A percentile compares a stretch with the other conserved stretches of the same genome.
Conservation (phyloP, 2,797 vertebrate genomes). For the Helicolenus hilgendorfi region DNA sequence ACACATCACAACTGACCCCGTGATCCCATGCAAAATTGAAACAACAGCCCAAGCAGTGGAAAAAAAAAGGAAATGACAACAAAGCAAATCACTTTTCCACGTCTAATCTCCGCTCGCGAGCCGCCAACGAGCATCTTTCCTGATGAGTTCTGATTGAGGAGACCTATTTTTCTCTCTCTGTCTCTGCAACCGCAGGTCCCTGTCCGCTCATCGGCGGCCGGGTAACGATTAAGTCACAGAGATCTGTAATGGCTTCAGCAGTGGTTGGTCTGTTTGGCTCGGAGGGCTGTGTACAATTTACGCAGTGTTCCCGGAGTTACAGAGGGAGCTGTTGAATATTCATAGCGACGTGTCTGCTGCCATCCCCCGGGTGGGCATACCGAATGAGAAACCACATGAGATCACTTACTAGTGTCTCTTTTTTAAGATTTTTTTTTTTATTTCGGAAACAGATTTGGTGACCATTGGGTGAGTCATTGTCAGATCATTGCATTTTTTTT, state of each 20-base stretch:
- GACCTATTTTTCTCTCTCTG: conserved; percentile 18
- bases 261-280: conserved; percentile 64
- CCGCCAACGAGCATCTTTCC: conserved; percentile 24
- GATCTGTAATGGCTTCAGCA: conserved; percentile 74
- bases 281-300: conserved; percentile 71
- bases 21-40: conserved; percentile 12
- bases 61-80: conserved; percentile 36
- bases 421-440: conserved; percentile 25
- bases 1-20: conserved; percentile 30
- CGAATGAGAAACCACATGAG: conserved; percentile 64
- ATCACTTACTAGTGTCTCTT: conserved; percentile 57
- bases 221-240: conserved; percentile 58
- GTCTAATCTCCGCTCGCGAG: conserved; percentile 9
- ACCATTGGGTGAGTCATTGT: conserved; percentile 52
- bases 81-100: conserved; percentile 66
- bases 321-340: conserved; percentile 79
- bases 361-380: conserved; percentile 62
- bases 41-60: neutral
- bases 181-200: conserved; percentile 49
- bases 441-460: conserved; percentile 52
- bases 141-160: conserved; percentile 53
- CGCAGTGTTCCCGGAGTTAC: conserved; percentile 59
- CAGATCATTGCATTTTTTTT: conserved; percentile 30
- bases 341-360: conserved; percentile 60
- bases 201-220: conserved; percentile 55